These are phyloP conservation scores for Sphaerophoria rueppellii DNA, from an alignment of 2,888 invertebrate species.

Conservation along the genomic window DNA sequence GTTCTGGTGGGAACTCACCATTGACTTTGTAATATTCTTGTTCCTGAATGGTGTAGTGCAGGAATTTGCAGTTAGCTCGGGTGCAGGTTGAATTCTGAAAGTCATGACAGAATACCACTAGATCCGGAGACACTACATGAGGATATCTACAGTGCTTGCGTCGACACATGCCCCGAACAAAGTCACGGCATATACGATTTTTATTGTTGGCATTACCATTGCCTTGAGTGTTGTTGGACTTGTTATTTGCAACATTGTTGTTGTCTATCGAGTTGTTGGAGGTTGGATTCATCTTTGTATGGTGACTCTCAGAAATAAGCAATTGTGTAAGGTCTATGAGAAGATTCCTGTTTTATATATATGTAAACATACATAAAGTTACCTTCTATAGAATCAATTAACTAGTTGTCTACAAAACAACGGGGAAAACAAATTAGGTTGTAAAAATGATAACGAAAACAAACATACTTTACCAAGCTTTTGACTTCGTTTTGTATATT, in stretches of 20 bases:
- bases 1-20: constrained; percentile 86
- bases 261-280: constrained; percentile 26
- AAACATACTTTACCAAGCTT: not conserved
- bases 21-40: constrained; percentile 89
- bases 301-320: not conserved
- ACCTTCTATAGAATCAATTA: not conserved
- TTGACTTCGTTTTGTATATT: not conserved
- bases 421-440: not conserved
- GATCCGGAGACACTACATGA: constrained; percentile 75
- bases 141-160: constrained; percentile 76
- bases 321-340: not conserved
- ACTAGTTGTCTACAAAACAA: constrained; percentile 1
- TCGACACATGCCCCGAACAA: constrained; percentile 84
- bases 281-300: constrained; percentile 41
- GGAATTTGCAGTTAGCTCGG: constrained; percentile 88
- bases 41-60: constrained; percentile 90
- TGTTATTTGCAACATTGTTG: constrained; percentile 12
- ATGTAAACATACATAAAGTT: not conserved
- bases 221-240: constrained; percentile 24
- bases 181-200: constrained; percentile 84
- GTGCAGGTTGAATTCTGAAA: constrained; percentile 89
- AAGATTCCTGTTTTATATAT: not conserved
- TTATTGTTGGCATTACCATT: constrained; percentile 52
- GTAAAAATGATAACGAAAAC: not conserved
- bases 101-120: constrained; percentile 85